These are phyloP conservation scores for Gerris lacustris DNA, from an alignment of 2,888 invertebrate species.

Conservation along the genomic window DNA sequence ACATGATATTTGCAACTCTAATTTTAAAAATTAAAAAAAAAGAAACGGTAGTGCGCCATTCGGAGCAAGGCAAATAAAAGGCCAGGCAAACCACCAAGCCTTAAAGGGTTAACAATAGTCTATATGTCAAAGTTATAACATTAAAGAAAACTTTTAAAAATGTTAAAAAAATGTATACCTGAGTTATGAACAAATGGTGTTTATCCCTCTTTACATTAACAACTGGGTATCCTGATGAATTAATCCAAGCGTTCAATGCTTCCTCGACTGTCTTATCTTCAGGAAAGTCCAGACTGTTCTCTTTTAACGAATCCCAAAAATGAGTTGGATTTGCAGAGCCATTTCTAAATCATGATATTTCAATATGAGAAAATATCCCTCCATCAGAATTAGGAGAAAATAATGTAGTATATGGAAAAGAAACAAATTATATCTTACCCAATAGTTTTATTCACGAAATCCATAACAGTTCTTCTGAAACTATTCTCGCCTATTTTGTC, in stretches of 20 bases:
- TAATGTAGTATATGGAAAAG: neutral
- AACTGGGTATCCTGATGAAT: neutral
- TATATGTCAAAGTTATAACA: too few relatives aligned
- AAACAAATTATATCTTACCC: neutral
- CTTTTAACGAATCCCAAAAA: neutral
- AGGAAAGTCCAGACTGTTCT: neutral
- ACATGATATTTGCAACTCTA: too few relatives aligned
- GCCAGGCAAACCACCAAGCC: too few relatives aligned
- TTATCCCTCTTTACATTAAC: neutral
- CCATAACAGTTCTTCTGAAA: neutral
- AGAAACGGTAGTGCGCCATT: too few relatives aligned
- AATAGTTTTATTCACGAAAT: neutral
- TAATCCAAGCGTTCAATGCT: neutral
- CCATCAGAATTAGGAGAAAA: neutral
- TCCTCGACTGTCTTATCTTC: neutral
- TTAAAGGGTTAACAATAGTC: too few relatives aligned
- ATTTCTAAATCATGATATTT: neutral
- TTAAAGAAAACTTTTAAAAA: too few relatives aligned
- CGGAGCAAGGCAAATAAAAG: too few relatives aligned
- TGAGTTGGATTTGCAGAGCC: neutral
- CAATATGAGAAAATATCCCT: neutral
- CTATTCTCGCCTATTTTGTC: neutral
- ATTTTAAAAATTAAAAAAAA: too few relatives aligned
- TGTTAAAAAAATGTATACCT: neutral
- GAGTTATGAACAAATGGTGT: neutral